Percentiles rank a stretch among this genome's conserved stretches.
These are phyloP conservation scores for Penaeus chinensis DNA, from an alignment of 1,140 invertebrate genomes.

Conservation along the genomic window DNA sequence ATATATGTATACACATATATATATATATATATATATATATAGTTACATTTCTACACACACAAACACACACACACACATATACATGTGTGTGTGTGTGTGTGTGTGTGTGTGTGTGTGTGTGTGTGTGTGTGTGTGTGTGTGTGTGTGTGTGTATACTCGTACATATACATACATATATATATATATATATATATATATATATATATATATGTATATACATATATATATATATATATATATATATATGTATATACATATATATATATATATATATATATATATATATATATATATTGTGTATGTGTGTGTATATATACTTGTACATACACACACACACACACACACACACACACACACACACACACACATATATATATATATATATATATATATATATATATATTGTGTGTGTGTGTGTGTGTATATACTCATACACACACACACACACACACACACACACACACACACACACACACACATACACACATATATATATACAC, in stretches of 20 bases:
- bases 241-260: not conserved
- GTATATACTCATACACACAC: not conserved
- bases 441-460: no score
- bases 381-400: not conserved
- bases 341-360: no score
- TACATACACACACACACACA: not conserved
- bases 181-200: constrained; percentile 22
- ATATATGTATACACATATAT: constrained; percentile 15
- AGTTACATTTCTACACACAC: not conserved
- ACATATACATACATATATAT: not conserved
- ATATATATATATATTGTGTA: not conserved
- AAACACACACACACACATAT: no score
- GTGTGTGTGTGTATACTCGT: not conserved
- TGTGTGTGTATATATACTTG: not conserved
- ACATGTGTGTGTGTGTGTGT: not conserved
- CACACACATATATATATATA: no score
- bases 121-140: not conserved
- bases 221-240: not conserved
- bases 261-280: not conserved
- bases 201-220: not conserved
- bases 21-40: not conserved
- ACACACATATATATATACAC: no score
- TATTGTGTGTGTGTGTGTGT: not conserved
- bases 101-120: not conserved
- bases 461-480: no score